These are phyloP conservation scores for Periophthalmus modestus DNA, from an alignment of 2,113 vertebrate species.

Conservation along the genomic window DNA sequence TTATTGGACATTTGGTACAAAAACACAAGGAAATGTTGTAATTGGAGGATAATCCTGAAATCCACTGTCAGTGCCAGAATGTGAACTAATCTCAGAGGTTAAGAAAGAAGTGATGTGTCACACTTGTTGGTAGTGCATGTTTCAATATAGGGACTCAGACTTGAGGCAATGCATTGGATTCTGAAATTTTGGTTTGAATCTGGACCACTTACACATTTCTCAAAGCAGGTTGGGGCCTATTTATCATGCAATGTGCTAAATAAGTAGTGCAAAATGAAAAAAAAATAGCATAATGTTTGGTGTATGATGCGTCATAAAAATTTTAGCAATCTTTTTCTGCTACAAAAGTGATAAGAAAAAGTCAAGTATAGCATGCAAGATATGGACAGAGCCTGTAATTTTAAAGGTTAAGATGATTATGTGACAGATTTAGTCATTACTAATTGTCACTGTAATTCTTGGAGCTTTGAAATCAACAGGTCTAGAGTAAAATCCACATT, in stretches of 20 bases:
- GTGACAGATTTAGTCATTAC: no score
- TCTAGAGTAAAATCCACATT: no score
- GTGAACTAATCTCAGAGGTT: slow-evolving; percentile 10
- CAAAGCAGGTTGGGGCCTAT: neutral
- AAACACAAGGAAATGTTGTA: slow-evolving; percentile 13
- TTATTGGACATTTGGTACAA: neutral
- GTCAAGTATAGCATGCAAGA: no score
- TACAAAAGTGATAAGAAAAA: no score
- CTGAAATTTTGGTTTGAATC: neutral
- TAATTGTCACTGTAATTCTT: no score
- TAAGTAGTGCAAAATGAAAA: no score
- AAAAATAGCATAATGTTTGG: no score
- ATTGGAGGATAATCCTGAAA: slow-evolving; percentile 13
- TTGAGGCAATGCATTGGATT: neutral
- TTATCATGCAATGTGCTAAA: neutral
- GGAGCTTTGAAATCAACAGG: no score
- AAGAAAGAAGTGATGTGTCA: neutral
- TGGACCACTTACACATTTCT: neutral
- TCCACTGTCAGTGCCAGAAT: neutral
- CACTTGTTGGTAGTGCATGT: neutral
- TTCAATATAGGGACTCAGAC: neutral
- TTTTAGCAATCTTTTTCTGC: no score
- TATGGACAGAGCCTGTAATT: no score
- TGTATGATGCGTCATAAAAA: no score
- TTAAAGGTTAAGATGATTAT: no score